Conservation (phyloP, 2,113 vertebrate species). For the Prionailurus bengalensis region DNA sequence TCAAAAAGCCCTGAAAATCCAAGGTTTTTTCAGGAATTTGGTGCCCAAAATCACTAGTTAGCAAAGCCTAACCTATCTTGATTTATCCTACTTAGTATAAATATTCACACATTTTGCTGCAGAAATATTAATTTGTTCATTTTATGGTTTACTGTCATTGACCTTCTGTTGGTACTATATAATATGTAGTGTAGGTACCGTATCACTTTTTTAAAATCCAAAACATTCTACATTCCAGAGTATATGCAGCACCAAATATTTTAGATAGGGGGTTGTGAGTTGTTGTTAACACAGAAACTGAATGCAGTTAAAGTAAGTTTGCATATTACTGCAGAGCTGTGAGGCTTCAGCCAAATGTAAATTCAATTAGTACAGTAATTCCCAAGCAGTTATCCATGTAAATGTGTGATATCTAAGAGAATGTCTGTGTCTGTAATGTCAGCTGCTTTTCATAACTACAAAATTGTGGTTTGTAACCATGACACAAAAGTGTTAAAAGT, state of each 20-base stretch:
- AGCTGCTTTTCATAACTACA: background rate
- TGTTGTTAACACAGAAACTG: background rate
- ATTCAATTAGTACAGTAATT: background rate
- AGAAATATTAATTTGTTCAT: background rate
- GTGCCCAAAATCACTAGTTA: background rate
- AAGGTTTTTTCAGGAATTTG: background rate
- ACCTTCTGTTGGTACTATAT: background rate
- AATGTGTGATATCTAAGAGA: background rate
- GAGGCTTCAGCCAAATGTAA: background rate
- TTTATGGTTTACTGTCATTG: background rate
- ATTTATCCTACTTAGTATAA: background rate
- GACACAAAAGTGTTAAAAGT: background rate
- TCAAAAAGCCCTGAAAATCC: background rate
- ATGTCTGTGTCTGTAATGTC: background rate
- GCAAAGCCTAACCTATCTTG: background rate
- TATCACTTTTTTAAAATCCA: conserved; percentile 25
- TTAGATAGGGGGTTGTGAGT: background rate
- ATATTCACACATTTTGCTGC: background rate
- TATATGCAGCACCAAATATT: background rate
- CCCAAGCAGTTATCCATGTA: background rate
- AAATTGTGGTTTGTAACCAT: background rate
- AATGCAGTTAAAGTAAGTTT: background rate
- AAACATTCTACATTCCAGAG: background rate
- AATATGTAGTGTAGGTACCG: background rate
- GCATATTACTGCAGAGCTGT: background rate